Evolutionary conservation across 2,888 invertebrate genomes (phyloP), one percentile per base, ranked within the genome.

Genomic region (Dicycla oo): DNA sequence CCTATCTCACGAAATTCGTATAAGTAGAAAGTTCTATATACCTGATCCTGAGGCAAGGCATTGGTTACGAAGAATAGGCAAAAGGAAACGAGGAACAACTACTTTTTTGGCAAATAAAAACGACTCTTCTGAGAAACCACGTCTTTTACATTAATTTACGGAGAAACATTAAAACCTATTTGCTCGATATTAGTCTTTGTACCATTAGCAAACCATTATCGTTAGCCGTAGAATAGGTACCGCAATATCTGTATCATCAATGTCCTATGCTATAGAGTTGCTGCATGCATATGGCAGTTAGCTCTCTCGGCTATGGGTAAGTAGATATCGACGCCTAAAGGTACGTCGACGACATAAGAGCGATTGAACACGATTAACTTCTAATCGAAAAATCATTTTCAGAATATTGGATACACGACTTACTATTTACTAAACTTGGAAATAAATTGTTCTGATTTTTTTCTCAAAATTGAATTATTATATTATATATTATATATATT

Each of bases 131-230:
- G 10, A 43, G 23, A 34, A 43, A 15, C 11, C 6, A 26, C 26
- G 15, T 38, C 20, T 54, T 34, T n/a, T n/a, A n/a, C 8, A 54
- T 45, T 20, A 11, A 38, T 45, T 54, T 45, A 11, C 3, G 38
- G 34, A 47, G 47, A 23, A 30, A 38, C n/a, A 47, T 69, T 47
- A 54, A 23, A 38, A 8, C 45, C 54, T 45, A 40, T 56, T 34
- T 40, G 18, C 30, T 40, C n/a, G 20, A 49, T 43, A 69, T 40
- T 49, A 57, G 49, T 57, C 40, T 30, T n/a, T 20, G 23, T 10
- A 57, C 13, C 47, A 57, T 69, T 30, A 70, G 20, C 40, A 20
- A 43, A 34, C 49, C 47, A 58, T 71, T 70, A 58, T 43, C 47
- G 40, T 69, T 20, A 70, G 54, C 20, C 15, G 20, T 38, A 5